Evolutionary conservation across 2,888 invertebrate species (phyloP).

Genomic region (Plusia festucae): DNA sequence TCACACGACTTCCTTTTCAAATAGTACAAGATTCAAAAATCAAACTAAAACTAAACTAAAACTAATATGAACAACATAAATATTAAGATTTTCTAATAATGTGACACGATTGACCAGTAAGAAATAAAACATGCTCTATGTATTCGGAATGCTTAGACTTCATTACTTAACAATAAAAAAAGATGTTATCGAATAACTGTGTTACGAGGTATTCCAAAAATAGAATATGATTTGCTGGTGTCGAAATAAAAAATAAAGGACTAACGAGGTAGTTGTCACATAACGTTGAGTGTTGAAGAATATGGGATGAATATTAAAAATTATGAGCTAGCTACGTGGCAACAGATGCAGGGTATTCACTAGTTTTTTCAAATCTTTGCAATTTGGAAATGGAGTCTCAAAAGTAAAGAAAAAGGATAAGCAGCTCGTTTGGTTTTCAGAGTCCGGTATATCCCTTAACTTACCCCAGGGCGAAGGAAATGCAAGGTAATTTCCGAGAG

Average conservation of each 20-base stretch:
- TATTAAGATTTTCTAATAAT: neutral
- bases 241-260: neutral
- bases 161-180: neutral
- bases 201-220: neutral
- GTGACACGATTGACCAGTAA: neutral
- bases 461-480: too few relatives aligned
- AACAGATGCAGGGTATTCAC: neutral
- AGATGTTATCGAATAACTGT: neutral
- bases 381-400: neutral
- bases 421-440: neutral
- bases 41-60: too few relatives aligned
- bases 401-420: neutral
- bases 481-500: too few relatives aligned
- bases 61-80: neutral
- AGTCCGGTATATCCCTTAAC: too few relatives aligned
- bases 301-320: neutral
- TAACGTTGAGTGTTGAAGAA: neutral
- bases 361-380: neutral
- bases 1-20: too few relatives aligned
- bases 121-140: neutral
- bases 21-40: too few relatives aligned
- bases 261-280: conserved; percentile 4
- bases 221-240: neutral
- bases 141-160: neutral
- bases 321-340: neutral